Evolutionary conservation across 2,113 vertebrate species (phyloP), one percentile per base, ranked within the genome.

Genomic region (Lucifuga dentata): DNA sequence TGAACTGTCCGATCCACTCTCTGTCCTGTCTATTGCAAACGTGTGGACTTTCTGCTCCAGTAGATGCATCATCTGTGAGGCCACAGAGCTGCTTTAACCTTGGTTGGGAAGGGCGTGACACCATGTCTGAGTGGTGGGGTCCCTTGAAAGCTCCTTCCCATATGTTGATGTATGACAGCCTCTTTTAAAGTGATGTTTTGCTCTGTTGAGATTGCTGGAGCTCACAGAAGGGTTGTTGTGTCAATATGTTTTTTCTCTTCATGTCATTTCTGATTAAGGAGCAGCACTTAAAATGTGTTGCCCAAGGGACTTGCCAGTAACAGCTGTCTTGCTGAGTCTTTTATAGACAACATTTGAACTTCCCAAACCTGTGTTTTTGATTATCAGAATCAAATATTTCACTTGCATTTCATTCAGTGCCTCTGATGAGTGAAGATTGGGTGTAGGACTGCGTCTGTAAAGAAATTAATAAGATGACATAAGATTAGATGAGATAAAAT

Each of bases 171-270:
- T 74, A 86, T 26, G 57, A 71, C 80, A 66, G 78, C 63, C 62
- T 84, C 80, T 84, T 80, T 90, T 89, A 74, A 86, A 83, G 85
- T 81, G 77, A 91, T 88, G 77, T 60, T 68, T 80, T 59, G 66
- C 80, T 76, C 88, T 84, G 68, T 64, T 57, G 78, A 85, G 89
- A 80, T 73, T 48, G 29, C 51, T 23, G 60, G 15, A 67, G 62
- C 49, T 65, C 83, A 52, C 52, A 19, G 63, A 49, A 50, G 49
- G 65, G 76, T 55, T 75, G 57, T 70, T 33, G 44, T 85, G 79
- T 86, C 81, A 51, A 68, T 72, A 59, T 56, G 67, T 56, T 26
- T 59, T 23, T 26, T 43, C 50, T 17, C 23, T 60, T 49, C 17
- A 49, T 63, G 85, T 88, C 73, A 76, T 60, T 50, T 81, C 58